phyloP scores from a whole-genome alignment of 2,888 invertebrate species.

The Mesorhabditis belari region DNA sequence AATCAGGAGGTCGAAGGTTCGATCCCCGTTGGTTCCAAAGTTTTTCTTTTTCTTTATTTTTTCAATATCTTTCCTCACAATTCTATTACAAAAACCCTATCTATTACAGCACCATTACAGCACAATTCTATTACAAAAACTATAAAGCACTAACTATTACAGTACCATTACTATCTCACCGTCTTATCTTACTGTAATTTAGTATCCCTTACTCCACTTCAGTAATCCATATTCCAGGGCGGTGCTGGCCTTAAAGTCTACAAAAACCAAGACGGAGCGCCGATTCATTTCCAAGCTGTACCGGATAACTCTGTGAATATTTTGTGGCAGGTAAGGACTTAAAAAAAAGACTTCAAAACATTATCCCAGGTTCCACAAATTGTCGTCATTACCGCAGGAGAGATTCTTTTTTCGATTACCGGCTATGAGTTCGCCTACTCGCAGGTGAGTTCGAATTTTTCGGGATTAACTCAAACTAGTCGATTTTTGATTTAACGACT shows the following conservation, averaged over 20 bases:
- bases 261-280: too few relatives aligned
- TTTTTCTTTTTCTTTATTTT: too few relatives aligned
- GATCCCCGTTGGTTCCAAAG: too few relatives aligned
- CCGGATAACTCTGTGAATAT: constrained; percentile 50
- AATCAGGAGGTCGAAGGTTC: too few relatives aligned
- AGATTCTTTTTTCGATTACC: constrained; percentile 58
- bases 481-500: constrained; percentile 1
- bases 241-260: too few relatives aligned
- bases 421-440: constrained; percentile 55
- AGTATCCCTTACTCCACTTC: not conserved
- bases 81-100: too few relatives aligned
- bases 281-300: constrained; percentile 28
- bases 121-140: too few relatives aligned
- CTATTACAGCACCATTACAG: too few relatives aligned
- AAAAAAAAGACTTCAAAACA: too few relatives aligned
- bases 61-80: too few relatives aligned
- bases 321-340: constrained; percentile 55
- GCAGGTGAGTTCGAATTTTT: constrained; percentile 21
- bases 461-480: not conserved
- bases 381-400: constrained; percentile 56
- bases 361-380: constrained; percentile 58
- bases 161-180: too few relatives aligned
- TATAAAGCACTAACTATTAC: too few relatives aligned
- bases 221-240: not conserved
- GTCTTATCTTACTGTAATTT: not conserved